Percentiles rank a stretch among this genome's conserved stretches.
These are phyloP conservation scores for Xiphias gladius DNA, from an alignment of 2,113 vertebrate species.

Conservation along the genomic window DNA sequence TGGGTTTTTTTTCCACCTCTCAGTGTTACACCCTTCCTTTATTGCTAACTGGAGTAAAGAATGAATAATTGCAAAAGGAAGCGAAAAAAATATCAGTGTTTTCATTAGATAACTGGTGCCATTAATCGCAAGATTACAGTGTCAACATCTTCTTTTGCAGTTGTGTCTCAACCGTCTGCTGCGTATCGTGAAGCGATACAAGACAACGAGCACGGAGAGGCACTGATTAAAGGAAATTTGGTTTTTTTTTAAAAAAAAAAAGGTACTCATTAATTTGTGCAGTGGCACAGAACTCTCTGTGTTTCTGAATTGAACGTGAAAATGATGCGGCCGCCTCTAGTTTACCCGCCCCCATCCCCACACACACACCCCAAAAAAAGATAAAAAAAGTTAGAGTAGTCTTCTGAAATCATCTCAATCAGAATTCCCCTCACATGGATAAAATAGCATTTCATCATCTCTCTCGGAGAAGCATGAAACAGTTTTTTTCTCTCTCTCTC, in stretches of 20 bases:
- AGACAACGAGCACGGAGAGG: constrained; percentile 43
- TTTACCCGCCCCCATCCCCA: too few relatives aligned
- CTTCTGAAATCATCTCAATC: constrained; percentile 47
- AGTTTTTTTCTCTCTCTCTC: background rate
- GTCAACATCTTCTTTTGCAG: constrained; percentile 49
- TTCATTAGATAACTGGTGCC: constrained; percentile 43
- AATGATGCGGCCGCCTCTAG: constrained; percentile 38
- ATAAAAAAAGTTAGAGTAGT: constrained; percentile 21
- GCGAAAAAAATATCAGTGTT: constrained; percentile 25
- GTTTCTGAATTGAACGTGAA: constrained; percentile 20
- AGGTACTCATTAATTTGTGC: constrained; percentile 45
- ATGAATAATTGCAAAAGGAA: constrained; percentile 13
- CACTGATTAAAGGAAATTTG: constrained; percentile 60
- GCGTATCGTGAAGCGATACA: background rate
- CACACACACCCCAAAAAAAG: too few relatives aligned
- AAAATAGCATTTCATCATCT: constrained; percentile 31
- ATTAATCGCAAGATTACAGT: constrained; percentile 53
- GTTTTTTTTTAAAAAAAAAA: background rate
- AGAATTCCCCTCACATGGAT: constrained; percentile 39
- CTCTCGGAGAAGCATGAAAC: constrained; percentile 19
- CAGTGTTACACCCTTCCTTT: background rate
- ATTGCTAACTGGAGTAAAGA: constrained; percentile 13
- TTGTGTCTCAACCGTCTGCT: constrained; percentile 50
- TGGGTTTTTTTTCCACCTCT: background rate
- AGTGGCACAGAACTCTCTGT: background rate